These are phyloP conservation scores for Argopecten irradians DNA, from an alignment of 1,140 invertebrate species.

Conservation along the genomic window DNA sequence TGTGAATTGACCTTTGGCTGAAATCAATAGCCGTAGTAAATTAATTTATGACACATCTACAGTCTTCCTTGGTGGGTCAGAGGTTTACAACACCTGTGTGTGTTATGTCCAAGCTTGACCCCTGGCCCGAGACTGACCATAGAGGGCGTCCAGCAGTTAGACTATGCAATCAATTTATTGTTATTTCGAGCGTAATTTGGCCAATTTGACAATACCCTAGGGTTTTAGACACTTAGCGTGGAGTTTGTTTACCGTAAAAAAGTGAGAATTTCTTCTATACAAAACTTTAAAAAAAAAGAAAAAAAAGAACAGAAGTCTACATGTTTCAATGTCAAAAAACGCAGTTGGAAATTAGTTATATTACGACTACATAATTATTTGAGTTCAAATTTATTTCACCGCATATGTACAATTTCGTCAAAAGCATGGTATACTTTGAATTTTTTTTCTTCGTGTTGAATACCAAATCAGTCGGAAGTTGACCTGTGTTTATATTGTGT, in stretches of 20 bases:
- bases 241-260: not conserved
- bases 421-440: too few relatives aligned
- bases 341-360: too few relatives aligned
- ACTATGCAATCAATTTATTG: not conserved
- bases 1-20: not conserved
- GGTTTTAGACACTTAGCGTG: not conserved
- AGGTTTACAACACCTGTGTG: constrained; percentile 10
- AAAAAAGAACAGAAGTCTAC: too few relatives aligned
- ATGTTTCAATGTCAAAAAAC: too few relatives aligned
- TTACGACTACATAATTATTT: too few relatives aligned
- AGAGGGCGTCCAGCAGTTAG: not conserved
- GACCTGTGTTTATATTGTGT: constrained; percentile 56
- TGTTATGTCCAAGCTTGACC: not conserved
- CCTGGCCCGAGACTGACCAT: not conserved
- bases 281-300: too few relatives aligned
- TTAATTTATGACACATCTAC: not conserved
- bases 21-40: not conserved
- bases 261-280: too few relatives aligned
- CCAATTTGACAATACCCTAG: not conserved
- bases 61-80: not conserved
- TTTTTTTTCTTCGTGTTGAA: too few relatives aligned
- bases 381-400: too few relatives aligned
- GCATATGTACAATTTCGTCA: too few relatives aligned
- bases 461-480: too few relatives aligned
- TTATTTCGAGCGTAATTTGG: not conserved